phyloP scores from a whole-genome alignment of 2,888 invertebrate genomes.

The Drosophila seclusa region DNA sequence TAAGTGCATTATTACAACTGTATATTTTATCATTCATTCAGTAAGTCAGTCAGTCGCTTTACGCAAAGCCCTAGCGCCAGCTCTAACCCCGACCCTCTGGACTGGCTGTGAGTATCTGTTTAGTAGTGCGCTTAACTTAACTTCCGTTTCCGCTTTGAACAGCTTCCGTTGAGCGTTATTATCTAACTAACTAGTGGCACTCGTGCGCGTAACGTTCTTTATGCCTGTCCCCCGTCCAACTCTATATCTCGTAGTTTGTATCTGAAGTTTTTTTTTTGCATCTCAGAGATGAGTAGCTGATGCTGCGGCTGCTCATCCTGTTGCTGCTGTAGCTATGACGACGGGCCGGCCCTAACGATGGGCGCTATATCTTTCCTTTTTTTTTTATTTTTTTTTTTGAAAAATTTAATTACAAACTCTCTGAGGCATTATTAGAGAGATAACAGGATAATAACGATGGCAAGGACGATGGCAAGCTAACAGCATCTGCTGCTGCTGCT shows the following conservation, averaged over 20 bases:
- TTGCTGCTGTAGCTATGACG: constrained; percentile 30
- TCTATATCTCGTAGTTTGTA: constrained; percentile 44
- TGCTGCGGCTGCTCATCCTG: constrained; percentile 29
- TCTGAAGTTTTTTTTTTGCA: constrained; percentile 42
- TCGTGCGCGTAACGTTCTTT: constrained; percentile 80
- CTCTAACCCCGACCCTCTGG: background rate
- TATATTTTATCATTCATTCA: constrained; percentile 33
- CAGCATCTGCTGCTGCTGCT: constrained; percentile 44
- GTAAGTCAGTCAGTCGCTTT: constrained; percentile 35
- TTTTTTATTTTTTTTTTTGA: constrained; percentile 69
- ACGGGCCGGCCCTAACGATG: constrained; percentile 45
- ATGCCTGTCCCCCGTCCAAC: constrained; percentile 29
- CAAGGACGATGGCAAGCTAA: constrained; percentile 72
- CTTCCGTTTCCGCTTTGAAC: constrained; percentile 79
- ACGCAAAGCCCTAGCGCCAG: background rate
- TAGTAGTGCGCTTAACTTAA: constrained; percentile 80
- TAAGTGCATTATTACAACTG: background rate
- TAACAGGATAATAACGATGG: constrained; percentile 81
- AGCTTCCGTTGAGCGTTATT: constrained; percentile 79
- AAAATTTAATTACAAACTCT: constrained; percentile 82
- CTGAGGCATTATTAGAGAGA: constrained; percentile 82
- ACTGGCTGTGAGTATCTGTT: constrained; percentile 69
- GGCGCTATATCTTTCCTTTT: constrained; percentile 24
- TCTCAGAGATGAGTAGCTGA: constrained; percentile 38
- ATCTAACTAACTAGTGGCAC: constrained; percentile 81